Percentiles rank a stretch among this genome's conserved stretches.
Conservation (phyloP, 1,140 invertebrate genomes). For the Plodia interpunctella region DNA sequence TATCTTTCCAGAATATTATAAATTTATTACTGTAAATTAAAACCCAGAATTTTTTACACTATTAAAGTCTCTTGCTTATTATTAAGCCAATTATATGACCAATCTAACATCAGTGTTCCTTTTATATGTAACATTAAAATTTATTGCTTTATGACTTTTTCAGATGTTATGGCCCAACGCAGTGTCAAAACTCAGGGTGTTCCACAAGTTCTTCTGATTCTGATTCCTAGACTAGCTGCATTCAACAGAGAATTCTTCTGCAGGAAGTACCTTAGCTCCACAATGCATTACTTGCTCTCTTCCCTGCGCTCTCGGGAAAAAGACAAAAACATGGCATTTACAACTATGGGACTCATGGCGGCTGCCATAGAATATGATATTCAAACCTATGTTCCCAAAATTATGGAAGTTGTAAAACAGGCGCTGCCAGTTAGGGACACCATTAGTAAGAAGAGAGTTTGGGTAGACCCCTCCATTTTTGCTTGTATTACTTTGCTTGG, state of each 20-base stretch:
- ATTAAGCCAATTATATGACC: too few species aligned
- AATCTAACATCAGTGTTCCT: too few species aligned
- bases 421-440: slow-evolving; percentile 89
- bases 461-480: slow-evolving; percentile 93
- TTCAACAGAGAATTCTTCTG: slow-evolving; percentile 92
- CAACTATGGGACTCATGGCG: slow-evolving; percentile 92
- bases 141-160: slow-evolving; percentile 22
- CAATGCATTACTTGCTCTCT: slow-evolving; percentile 87
- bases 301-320: slow-evolving; percentile 88
- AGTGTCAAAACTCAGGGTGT: slow-evolving; percentile 87
- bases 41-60: too few species aligned
- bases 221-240: slow-evolving; percentile 96
- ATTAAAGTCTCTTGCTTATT: too few species aligned
- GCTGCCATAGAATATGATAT: slow-evolving; percentile 93
- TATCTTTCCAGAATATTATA: too few species aligned
- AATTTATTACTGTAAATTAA: too few species aligned
- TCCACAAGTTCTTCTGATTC: slow-evolving; percentile 90
- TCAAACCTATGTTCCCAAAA: slow-evolving; percentile 86
- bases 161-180: slow-evolving; percentile 87
- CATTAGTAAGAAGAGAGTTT: slow-evolving; percentile 82
- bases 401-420: slow-evolving; percentile 91
- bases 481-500: slow-evolving; percentile 96
- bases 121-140: not conserved
- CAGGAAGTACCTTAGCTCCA: slow-evolving; percentile 85
- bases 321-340: slow-evolving; percentile 91